Evolutionary conservation across 2,113 vertebrate species (phyloP).

Genomic region (Coptodon bakossiorum): DNA sequence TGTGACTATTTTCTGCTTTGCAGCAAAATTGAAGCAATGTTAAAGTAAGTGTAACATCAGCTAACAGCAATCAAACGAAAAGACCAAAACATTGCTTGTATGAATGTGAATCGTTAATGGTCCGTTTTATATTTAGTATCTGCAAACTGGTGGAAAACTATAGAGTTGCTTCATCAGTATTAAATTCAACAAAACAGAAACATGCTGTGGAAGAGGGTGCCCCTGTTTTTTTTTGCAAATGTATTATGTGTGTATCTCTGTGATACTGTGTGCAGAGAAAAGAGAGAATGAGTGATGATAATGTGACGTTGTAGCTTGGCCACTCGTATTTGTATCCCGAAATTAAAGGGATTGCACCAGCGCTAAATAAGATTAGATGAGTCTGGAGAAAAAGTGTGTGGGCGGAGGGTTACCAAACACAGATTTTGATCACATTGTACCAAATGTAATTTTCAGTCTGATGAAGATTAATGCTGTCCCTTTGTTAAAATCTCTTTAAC

Average conservation of each 20-base stretch:
- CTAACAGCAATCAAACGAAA: neutral
- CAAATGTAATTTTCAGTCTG: neutral
- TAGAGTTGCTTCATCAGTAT: neutral
- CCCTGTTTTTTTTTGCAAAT: neutral
- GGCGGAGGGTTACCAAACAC: neutral
- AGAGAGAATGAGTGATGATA: slow-evolving; percentile 11
- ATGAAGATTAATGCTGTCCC: neutral
- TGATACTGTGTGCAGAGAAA: neutral
- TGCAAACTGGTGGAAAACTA: neutral
- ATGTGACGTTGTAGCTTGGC: neutral
- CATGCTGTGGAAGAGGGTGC: neutral
- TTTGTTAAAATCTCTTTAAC: neutral
- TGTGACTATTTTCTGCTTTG: neutral
- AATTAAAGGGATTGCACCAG: slow-evolving; percentile 26
- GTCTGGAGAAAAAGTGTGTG: neutral
- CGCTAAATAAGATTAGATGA: slow-evolving; percentile 25
- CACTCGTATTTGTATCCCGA: neutral
- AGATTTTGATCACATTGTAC: neutral
- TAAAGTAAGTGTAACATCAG: neutral
- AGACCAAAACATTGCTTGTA: neutral
- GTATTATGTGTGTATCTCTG: neutral
- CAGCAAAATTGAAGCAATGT: neutral
- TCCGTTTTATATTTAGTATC: rapidly evolving
- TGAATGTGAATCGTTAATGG: neutral
- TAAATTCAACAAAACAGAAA: neutral